Evolutionary conservation across 2,797 vertebrate genomes (phyloP), one percentile per base, ranked within the genome.

Genomic region (Selene dorsalis): DNA sequence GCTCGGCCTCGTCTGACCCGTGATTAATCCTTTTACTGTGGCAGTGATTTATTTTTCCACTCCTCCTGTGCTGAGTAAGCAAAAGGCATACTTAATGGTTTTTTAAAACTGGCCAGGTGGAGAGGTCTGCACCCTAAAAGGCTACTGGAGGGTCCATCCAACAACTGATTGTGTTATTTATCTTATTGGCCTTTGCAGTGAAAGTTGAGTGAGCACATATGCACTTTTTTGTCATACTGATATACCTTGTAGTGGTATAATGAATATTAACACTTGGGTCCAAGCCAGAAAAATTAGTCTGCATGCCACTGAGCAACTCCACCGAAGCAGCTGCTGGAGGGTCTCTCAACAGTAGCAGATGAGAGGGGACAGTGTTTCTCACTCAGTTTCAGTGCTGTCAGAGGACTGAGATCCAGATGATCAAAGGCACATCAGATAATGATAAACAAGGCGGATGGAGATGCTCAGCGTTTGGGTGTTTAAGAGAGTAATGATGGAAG

Each of bases 61-160:
- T 73, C 52, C 18, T 87, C 60, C 75, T 84, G 86, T 90, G 86
- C 87, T 89, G 90, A 92, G 75, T 50, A 69, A 82, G 84, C 87
- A 89, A 84, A 92, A 82, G 39, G 45, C 78, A 68, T 35, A 58
- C 59, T 80, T 86, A 79, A 89, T 84, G 75, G 62, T 86, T 88
- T 82, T n/a, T 73, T 69, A 61, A 83, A 90, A 74, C 60, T 68
- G 72, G 64, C 71, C 87, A 78, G 84, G 76, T 84, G 76, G 72
- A 80, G 77, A 74, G 38, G 47, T 71, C 76, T 74, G 53, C 45
- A 52, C 63, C 71, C 82, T 74, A 32, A 69, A 75, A 71, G 68
- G 28, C 73, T 78, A 64, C 63, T 64, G 35, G 84, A 30, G 69
- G 77, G 83, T 70, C 69, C 43, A 76, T 77, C 78, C 69, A 59